A percentile compares a stretch with the other conserved stretches of the same genome.
phyloP scores from a whole-genome alignment of 2,113 vertebrate genomes.

The Alligator mississippiensis region DNA sequence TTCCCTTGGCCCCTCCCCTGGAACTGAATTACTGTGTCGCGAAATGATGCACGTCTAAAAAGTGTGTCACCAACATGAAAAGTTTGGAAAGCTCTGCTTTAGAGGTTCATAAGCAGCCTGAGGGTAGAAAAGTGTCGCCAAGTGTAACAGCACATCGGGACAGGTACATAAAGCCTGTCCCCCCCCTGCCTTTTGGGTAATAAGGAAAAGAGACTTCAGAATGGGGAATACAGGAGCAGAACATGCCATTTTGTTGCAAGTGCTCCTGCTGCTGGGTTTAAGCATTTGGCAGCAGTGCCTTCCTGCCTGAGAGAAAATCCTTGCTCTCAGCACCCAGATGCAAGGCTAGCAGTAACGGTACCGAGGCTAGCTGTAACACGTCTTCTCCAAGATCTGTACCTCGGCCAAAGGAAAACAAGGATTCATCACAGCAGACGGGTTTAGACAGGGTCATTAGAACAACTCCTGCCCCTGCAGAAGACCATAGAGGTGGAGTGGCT shows the following conservation, averaged over 20 bases:
- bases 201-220: background rate
- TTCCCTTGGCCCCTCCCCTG: too few relatives aligned
- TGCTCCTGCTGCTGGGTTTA: background rate
- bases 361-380: background rate
- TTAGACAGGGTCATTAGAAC: background rate
- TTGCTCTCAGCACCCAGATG: background rate
- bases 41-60: too few relatives aligned
- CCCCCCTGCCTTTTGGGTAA: background rate
- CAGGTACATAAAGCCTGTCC: too few relatives aligned
- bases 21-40: too few relatives aligned
- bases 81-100: too few relatives aligned
- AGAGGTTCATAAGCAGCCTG: background rate
- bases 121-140: background rate
- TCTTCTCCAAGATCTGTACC: background rate
- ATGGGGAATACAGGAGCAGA: background rate
- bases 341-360: background rate
- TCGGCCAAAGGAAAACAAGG: background rate
- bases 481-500: background rate
- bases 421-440: background rate
- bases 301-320: background rate
- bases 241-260: background rate
- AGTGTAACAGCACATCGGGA: background rate
- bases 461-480: background rate
- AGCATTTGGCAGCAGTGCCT: background rate
- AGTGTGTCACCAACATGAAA: too few relatives aligned